Percentiles rank a stretch among this genome's conserved stretches.
Evolutionary conservation across 1,140 invertebrate species (phyloP).

Genomic region (Apis laboriosa): DNA sequence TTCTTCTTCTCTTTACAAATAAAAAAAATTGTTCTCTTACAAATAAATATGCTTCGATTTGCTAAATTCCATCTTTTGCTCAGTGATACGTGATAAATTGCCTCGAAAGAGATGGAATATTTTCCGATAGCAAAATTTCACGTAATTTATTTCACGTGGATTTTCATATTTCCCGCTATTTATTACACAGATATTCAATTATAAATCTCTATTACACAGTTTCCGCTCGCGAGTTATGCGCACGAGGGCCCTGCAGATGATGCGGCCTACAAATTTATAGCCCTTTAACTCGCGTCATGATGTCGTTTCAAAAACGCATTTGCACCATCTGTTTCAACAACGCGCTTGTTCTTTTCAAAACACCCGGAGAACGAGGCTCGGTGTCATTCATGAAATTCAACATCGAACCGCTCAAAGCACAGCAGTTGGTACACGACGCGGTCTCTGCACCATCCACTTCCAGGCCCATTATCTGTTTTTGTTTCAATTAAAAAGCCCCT

Average conservation of each 20-base stretch:
- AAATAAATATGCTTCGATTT: not conserved
- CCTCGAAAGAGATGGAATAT: not conserved
- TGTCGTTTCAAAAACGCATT: conserved; percentile 20
- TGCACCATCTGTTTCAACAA: conserved; percentile 18
- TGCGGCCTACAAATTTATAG: conserved; percentile 1
- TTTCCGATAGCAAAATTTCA: too few relatives aligned
- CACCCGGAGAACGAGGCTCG: too few relatives aligned
- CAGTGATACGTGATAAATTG: not conserved
- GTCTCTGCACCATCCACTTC: not conserved
- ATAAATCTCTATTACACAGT: conserved; percentile 1
- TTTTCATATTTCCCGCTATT: not conserved
- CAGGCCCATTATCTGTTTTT: not conserved
- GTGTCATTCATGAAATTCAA: conserved; percentile 13
- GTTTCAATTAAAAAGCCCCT: too few relatives aligned
- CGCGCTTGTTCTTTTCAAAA: not conserved
- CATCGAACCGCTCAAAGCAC: conserved; percentile 9
- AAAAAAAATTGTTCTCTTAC: not conserved
- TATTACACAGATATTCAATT: not conserved
- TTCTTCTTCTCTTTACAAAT: not conserved
- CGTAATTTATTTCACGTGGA: not conserved
- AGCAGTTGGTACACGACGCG: not conserved
- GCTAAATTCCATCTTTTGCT: not conserved
- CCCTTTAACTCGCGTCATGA: not conserved
- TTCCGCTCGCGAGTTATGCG: not conserved
- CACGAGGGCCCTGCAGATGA: not conserved